These are phyloP conservation scores for Habropoda laboriosa DNA, from an alignment of 1,140 invertebrate species.

Conservation along the genomic window DNA sequence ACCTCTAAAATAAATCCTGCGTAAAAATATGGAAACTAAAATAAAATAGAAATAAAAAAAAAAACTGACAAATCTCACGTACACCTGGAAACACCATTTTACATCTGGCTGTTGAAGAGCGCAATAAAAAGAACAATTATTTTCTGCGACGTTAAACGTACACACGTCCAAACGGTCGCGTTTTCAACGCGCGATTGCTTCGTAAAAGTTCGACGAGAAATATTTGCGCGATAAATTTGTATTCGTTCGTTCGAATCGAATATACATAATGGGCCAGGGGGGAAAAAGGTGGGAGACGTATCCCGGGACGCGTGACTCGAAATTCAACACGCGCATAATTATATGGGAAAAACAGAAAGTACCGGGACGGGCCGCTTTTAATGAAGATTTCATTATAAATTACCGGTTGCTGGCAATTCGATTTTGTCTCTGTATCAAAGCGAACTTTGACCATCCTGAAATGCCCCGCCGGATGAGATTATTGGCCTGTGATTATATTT, in stretches of 20 bases:
- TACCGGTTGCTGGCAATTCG: background rate
- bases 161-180: background rate
- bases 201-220: background rate
- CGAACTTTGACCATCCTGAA: slow-evolving; percentile 2
- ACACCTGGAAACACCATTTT: too few relatives aligned
- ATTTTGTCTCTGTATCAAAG: slow-evolving; percentile 13
- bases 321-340: background rate
- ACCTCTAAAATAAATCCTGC: too few relatives aligned
- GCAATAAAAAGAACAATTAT: background rate
- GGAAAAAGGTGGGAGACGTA: too few relatives aligned
- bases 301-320: background rate
- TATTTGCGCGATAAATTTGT: background rate
- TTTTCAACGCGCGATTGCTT: background rate
- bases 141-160: background rate
- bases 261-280: background rate
- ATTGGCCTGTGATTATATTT: slow-evolving; percentile 22
- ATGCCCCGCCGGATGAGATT: background rate
- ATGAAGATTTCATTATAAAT: slow-evolving; percentile 20
- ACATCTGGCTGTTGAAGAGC: background rate
- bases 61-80: too few relatives aligned
- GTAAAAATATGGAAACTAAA: too few relatives aligned
- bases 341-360: background rate
- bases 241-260: background rate
- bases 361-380: background rate
- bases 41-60: too few relatives aligned